These are phyloP conservation scores for Emydocephalus ijimae DNA, from an alignment of 2,113 vertebrate genomes.

Conservation along the genomic window DNA sequence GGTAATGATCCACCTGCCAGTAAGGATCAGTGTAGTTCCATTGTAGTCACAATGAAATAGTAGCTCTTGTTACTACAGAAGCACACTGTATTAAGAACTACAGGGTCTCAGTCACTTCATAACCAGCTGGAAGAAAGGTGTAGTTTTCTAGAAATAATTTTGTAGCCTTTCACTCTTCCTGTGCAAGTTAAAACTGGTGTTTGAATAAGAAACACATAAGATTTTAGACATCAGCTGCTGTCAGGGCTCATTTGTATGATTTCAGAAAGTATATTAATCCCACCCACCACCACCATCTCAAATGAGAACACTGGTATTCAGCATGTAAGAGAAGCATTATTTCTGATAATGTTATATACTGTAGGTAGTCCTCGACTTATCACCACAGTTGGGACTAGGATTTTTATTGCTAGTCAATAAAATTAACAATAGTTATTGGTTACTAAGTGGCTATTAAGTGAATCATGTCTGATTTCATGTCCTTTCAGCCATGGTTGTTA, in stretches of 20 bases:
- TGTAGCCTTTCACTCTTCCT: not conserved
- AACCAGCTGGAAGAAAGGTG: not conserved
- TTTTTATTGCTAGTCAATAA: not conserved
- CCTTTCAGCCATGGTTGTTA: not conserved
- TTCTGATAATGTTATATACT: too few relatives aligned
- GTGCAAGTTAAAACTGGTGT: not conserved
- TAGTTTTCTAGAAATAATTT: not conserved
- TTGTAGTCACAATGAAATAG: not conserved
- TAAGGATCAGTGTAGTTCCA: not conserved
- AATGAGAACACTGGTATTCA: not conserved
- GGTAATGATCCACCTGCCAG: not conserved
- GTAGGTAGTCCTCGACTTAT: not conserved
- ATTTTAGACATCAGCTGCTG: not conserved
- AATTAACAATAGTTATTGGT: too few relatives aligned
- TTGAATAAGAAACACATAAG: not conserved
- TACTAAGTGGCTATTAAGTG: not conserved
- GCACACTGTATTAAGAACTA: not conserved
- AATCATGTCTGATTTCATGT: not conserved
- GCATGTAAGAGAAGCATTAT: not conserved
- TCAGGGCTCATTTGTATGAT: not conserved
- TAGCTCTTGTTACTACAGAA: not conserved
- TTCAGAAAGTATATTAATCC: not conserved
- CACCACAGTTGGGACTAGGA: not conserved
- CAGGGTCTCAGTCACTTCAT: not conserved
- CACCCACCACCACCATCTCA: not conserved